phyloP scores from a whole-genome alignment of 1,140 invertebrate genomes.

The Drosophila triauraria region DNA sequence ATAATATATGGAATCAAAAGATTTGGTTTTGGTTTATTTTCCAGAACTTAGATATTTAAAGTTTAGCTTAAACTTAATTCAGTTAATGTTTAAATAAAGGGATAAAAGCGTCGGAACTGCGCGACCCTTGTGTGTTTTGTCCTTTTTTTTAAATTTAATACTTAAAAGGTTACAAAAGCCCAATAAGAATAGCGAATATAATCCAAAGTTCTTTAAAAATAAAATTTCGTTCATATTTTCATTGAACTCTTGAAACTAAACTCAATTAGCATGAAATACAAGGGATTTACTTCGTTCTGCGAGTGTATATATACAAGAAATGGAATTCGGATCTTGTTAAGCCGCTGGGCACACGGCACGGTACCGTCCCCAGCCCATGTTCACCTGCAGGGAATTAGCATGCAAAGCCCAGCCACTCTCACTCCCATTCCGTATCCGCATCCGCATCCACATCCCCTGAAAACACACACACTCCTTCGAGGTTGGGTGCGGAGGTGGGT shows the following conservation, averaged over 20 bases:
- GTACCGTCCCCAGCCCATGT: slow-evolving; percentile 30
- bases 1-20: too few relatives aligned
- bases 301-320: slow-evolving; percentile 17
- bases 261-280: slow-evolving; percentile 4
- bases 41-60: too few relatives aligned
- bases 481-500: slow-evolving; percentile 8
- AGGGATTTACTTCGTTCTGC: background rate
- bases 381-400: slow-evolving; percentile 78
- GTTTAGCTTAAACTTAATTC: too few relatives aligned
- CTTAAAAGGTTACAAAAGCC: too few relatives aligned
- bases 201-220: background rate
- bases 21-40: too few relatives aligned
- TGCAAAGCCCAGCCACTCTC: slow-evolving; percentile 48
- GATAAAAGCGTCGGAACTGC: too few relatives aligned
- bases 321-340: slow-evolving; percentile 55
- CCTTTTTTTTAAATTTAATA: too few relatives aligned
- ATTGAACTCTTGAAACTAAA: too few relatives aligned
- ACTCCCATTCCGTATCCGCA: background rate
- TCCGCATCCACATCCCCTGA: background rate
- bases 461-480: slow-evolving; percentile 9
- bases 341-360: slow-evolving; percentile 57
- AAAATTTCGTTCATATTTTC: background rate
- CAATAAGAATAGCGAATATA: too few relatives aligned
- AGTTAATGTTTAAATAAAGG: too few relatives aligned
- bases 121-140: too few relatives aligned